These are phyloP conservation scores for Apocheima hispidaria DNA, from an alignment of 2,888 invertebrate genomes.

Conservation along the genomic window DNA sequence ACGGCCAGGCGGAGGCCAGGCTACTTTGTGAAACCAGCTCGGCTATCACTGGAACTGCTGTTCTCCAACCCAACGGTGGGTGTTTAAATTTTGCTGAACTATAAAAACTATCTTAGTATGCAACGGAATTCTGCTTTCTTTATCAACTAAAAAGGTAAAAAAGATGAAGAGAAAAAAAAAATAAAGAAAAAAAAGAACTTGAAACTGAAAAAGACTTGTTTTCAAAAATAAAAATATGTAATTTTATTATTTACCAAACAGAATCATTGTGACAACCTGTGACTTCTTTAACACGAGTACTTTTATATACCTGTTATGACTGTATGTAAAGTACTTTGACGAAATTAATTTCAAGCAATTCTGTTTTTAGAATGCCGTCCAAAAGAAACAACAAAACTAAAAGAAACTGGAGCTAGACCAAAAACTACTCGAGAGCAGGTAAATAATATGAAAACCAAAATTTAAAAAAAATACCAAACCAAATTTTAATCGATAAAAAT, in stretches of 20 bases:
- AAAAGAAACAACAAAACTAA: slow-evolving; percentile 52
- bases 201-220: too few relatives aligned
- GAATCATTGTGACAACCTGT: too few relatives aligned
- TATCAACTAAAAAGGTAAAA: too few relatives aligned
- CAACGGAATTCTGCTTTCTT: too few relatives aligned
- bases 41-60: slow-evolving; percentile 78
- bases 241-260: too few relatives aligned
- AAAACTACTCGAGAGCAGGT: slow-evolving; percentile 74
- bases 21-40: slow-evolving; percentile 78
- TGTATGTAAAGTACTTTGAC: background rate
- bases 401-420: slow-evolving; percentile 60
- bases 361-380: slow-evolving; percentile 65
- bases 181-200: too few relatives aligned
- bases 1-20: slow-evolving; percentile 87
- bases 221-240: too few relatives aligned
- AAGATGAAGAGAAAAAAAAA: too few relatives aligned
- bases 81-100: background rate
- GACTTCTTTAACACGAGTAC: too few relatives aligned
- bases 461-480: slow-evolving; percentile 1
- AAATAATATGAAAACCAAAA: slow-evolving; percentile 35
- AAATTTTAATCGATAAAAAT: slow-evolving; percentile 40
- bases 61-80: slow-evolving; percentile 71
- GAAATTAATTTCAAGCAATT: slow-evolving; percentile 33
- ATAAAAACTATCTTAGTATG: background rate
- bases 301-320: too few relatives aligned